phyloP scores from a whole-genome alignment of 2,888 invertebrate species.

The Dichetophora obliterata region DNA sequence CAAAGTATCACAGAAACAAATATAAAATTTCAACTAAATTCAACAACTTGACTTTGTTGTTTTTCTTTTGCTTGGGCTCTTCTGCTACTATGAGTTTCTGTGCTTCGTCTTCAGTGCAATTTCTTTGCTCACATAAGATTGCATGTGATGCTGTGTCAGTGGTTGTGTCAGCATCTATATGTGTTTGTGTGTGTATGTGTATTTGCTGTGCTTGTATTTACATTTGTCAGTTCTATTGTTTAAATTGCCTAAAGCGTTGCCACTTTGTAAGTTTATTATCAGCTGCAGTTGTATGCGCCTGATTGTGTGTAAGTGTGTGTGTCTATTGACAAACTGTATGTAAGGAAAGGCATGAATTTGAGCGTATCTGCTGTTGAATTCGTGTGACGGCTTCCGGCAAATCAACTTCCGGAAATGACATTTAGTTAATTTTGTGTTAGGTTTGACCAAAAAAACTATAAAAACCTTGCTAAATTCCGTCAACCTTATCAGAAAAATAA shows the following conservation, averaged over 20 bases:
- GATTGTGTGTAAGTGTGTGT: background rate
- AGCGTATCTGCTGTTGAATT: too few relatives aligned
- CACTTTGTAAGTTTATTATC: background rate
- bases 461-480: too few relatives aligned
- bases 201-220: background rate
- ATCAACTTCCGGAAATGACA: too few relatives aligned
- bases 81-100: background rate
- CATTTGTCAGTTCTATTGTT: background rate
- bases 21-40: conserved; percentile 26
- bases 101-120: background rate
- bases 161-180: background rate
- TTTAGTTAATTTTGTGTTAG: too few relatives aligned
- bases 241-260: conserved; percentile 10
- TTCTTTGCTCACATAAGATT: background rate
- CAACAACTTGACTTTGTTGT: conserved; percentile 13
- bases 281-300: background rate
- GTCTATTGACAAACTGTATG: background rate
- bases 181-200: conserved; percentile 1
- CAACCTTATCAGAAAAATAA: too few relatives aligned
- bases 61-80: background rate
- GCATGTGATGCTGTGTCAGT: background rate
- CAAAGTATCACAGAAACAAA: conserved; percentile 23
- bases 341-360: background rate
- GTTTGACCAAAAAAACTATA: too few relatives aligned
- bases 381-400: too few relatives aligned